These are phyloP conservation scores for Lochmaea capreae DNA, from an alignment of 2,888 invertebrate genomes.

Conservation along the genomic window DNA sequence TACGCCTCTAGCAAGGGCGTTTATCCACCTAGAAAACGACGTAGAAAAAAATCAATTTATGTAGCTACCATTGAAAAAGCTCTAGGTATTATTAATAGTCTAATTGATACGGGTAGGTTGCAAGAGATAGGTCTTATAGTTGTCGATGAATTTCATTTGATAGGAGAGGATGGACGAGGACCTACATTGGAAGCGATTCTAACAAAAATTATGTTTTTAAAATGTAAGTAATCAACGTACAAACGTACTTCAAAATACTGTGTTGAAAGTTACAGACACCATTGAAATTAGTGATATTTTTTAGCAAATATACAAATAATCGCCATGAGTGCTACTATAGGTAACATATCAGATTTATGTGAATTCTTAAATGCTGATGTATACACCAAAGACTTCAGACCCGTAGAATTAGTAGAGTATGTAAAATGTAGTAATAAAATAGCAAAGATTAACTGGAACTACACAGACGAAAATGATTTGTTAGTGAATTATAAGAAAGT, in stretches of 20 bases:
- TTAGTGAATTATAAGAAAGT: constrained; percentile 68
- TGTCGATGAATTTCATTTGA: constrained; percentile 93
- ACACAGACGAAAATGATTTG: constrained; percentile 67
- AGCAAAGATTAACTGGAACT: constrained; percentile 68
- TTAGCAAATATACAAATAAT: constrained; percentile 83
- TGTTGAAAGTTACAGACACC: too few relatives aligned
- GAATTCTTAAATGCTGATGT: constrained; percentile 84
- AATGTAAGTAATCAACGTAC: constrained; percentile 72
- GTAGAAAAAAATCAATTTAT: constrained; percentile 82
- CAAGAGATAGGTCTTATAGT: constrained; percentile 83
- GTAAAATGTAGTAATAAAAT: constrained; percentile 78
- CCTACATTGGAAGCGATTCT: constrained; percentile 86
- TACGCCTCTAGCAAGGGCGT: constrained; percentile 92
- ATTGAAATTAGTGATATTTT: constrained; percentile 31
- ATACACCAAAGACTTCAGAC: constrained; percentile 88
- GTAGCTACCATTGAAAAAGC: constrained; percentile 97
- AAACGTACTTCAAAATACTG: neutral
- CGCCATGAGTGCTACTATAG: constrained; percentile 98
- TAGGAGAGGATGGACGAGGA: constrained; percentile 90
- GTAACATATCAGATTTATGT: constrained; percentile 86
- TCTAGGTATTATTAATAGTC: constrained; percentile 83
- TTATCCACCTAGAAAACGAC: constrained; percentile 82
- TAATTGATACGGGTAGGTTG: constrained; percentile 82
- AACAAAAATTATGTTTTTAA: constrained; percentile 79
- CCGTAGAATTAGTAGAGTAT: constrained; percentile 86